Base-by-base conservation (phyloP, 2,113 vertebrate species). In the Ciconia boyciana region DNA sequence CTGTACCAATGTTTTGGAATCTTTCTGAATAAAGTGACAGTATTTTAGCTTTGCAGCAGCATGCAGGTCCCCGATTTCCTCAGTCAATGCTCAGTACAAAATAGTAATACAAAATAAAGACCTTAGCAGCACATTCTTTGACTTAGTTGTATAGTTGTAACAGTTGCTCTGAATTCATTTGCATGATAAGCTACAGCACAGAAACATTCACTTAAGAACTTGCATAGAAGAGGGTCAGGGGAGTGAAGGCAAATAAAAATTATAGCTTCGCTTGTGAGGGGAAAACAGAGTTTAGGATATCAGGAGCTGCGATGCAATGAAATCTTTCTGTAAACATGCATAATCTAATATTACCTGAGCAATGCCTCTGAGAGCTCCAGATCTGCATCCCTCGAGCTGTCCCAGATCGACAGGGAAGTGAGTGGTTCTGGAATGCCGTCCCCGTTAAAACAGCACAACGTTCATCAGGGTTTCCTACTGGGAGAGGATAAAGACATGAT, bases 111-210 rank as follows among this genome's bases (percentile, higher is more conserved):
- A 77, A 93, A 94, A 94, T 85, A 91, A 87, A 95, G 96, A 90
- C 95, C 93, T 92, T 72, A 78, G 94, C 95, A 96, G 92, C 90
- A 90, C 87, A 74, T 90, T 88, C 87, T 81, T 76, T 95, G 87
- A 94, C 93, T 96, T 90, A 83, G 71, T 90, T 62, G 76, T 92
- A 54, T 69, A 90, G 94, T 95, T 96, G 93, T 94, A 96, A 95
- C 94, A 96, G 94, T 97, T 95, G 93, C 92, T 96, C 90, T 94
- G 93, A 96, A 97, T 96, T 96, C 36, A 94, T 96, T 97, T 96
- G 92, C 96, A 95, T 94, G 93, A 93, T 90, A 89, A 97, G 51
- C 85, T 48, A 48, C 29, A 6, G 66, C 79, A 81, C 52, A 84
- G 94, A 94, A 95, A 84, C 87, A 87, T 91, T 95, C 74, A 52